Conservation (phyloP, 2,113 vertebrate species). For the Cochlearius cochlearius region DNA sequence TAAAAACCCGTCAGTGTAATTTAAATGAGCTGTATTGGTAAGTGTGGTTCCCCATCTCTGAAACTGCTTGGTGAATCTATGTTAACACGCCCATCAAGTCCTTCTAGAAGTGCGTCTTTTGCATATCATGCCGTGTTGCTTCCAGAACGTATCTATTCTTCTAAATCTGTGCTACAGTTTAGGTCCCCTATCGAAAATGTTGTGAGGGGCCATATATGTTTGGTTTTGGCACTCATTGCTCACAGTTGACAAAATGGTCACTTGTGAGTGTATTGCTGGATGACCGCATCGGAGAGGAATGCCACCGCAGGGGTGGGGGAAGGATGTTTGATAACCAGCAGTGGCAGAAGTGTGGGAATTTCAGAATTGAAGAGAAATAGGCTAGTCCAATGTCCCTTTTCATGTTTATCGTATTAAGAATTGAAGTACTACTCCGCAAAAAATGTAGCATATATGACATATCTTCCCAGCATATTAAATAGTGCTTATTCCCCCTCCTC, state of each 20-base stretch:
- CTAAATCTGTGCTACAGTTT: not conserved
- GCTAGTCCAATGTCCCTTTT: not conserved
- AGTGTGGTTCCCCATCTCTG: not conserved
- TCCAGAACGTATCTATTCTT: not conserved
- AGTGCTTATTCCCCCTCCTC: not conserved
- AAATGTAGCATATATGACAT: not conserved
- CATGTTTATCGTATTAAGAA: not conserved
- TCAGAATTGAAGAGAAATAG: not conserved
- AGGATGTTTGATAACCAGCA: not conserved
- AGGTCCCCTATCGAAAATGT: not conserved
- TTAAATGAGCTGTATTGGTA: not conserved
- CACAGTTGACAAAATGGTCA: not conserved
- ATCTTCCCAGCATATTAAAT: not conserved
- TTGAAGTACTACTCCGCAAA: not conserved
- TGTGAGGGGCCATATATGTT: not conserved
- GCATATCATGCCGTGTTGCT: not conserved
- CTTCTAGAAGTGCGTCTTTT: not conserved
- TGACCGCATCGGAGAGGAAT: slow-evolving; percentile 7
- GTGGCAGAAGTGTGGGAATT: not conserved
- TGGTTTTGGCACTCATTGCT: not conserved
- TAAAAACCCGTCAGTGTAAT: not conserved
- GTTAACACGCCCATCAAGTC: not conserved
- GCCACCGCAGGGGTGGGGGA: not conserved
- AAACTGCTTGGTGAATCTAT: not conserved
- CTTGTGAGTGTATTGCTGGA: not conserved